Percentiles rank a stretch among this genome's conserved stretches.
Evolutionary conservation across 2,113 vertebrate species (phyloP).

Genomic region (Merops nubicus): DNA sequence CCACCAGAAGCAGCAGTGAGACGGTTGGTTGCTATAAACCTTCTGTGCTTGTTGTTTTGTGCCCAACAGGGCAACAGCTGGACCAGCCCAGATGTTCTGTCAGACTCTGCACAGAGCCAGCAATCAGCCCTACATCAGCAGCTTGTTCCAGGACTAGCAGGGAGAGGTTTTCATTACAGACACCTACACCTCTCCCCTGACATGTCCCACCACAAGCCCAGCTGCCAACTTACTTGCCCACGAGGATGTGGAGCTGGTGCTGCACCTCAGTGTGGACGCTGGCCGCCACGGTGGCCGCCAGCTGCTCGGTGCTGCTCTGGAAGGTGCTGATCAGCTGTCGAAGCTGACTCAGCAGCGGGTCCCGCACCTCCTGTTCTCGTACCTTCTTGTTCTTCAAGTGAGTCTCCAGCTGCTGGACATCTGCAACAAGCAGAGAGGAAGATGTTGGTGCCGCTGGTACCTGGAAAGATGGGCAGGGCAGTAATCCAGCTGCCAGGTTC

Average conservation of each 20-base stretch:
- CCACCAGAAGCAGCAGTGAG: not conserved
- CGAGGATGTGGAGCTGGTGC: slow-evolving; percentile 91
- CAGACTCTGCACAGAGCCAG: not conserved
- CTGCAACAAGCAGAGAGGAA: slow-evolving; percentile 61
- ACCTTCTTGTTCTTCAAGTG: slow-evolving; percentile 89
- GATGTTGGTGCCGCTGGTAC: accelerated
- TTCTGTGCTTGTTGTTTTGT: not conserved
- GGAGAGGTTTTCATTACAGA: accelerated
- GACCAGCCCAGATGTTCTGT: not conserved
- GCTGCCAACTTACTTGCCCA: slow-evolving; percentile 87
- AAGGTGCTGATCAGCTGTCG: slow-evolving; percentile 87
- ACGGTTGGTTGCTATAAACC: not conserved
- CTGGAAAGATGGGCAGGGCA: not conserved
- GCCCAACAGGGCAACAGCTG: not conserved
- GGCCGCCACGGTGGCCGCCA: slow-evolving; percentile 82
- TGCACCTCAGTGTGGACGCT: slow-evolving; percentile 90
- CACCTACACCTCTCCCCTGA: accelerated
- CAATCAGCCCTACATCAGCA: not conserved
- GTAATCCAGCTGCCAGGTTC: not conserved
- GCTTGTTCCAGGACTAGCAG: not conserved
- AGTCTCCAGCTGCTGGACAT: slow-evolving; percentile 92
- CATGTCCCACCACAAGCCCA: not conserved
- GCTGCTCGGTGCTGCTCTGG: slow-evolving; percentile 88
- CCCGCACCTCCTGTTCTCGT: slow-evolving; percentile 87
- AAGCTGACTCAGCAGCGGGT: slow-evolving; percentile 87